Conservation (phyloP, 2,888 invertebrate genomes). For the Dicyrtomina minuta region DNA sequence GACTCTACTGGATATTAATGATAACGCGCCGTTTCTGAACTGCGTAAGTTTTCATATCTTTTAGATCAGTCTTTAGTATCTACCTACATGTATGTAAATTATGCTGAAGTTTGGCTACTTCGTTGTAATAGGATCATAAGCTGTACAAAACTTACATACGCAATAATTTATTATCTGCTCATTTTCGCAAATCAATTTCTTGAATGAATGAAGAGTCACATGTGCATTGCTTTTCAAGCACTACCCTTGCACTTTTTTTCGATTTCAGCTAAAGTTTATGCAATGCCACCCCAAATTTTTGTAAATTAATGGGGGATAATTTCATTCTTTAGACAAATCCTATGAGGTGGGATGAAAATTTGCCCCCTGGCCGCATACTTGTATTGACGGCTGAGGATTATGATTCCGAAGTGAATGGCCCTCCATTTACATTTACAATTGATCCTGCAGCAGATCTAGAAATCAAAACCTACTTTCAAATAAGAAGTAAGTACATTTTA, state of each 20-base stretch:
- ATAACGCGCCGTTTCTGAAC: slow-evolving; percentile 85
- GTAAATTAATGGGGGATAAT: too few species aligned
- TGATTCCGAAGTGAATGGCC: slow-evolving; percentile 75
- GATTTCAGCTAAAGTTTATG: too few species aligned
- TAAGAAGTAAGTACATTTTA: slow-evolving; percentile 61
- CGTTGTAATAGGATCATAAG: too few species aligned
- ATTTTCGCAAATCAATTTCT: too few species aligned
- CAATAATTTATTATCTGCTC: too few species aligned
- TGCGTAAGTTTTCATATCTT: slow-evolving; percentile 64
- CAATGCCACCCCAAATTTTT: too few species aligned
- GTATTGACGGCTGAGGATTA: slow-evolving; percentile 74
- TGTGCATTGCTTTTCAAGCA: too few species aligned
- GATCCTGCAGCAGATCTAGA: slow-evolving; percentile 67
- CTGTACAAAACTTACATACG: too few species aligned
- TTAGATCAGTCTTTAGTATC: not conserved
- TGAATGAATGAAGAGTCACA: too few species aligned
- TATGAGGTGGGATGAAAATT: slow-evolving; percentile 81
- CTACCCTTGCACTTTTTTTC: too few species aligned
- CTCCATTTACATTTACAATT: slow-evolving; percentile 76
- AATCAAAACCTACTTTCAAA: slow-evolving; percentile 70
- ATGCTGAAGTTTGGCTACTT: too few species aligned
- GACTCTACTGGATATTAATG: slow-evolving; percentile 77
- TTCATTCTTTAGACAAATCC: slow-evolving; percentile 65
- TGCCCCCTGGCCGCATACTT: slow-evolving; percentile 67
- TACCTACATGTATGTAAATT: too few species aligned